phyloP scores from a whole-genome alignment of 2,113 vertebrate species.

The Erythrocercus mccallii region DNA sequence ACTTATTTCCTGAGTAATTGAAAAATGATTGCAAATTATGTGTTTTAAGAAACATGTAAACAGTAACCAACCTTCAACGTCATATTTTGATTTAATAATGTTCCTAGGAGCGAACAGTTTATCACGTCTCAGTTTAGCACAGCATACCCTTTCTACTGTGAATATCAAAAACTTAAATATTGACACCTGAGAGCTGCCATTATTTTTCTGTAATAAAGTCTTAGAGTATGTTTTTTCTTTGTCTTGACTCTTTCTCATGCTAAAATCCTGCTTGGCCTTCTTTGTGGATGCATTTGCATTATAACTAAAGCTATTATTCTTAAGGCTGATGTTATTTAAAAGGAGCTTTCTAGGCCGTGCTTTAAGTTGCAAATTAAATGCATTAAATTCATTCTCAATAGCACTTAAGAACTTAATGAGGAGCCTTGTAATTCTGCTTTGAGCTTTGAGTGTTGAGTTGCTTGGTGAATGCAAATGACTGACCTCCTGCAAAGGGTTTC shows the following conservation, averaged over 20 bases:
- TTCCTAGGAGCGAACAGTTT: not conserved
- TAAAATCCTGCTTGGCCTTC: not conserved
- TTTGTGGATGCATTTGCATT: not conserved
- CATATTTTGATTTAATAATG: not conserved
- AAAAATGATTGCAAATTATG: not conserved
- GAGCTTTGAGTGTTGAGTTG: not conserved
- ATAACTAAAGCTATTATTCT: not conserved
- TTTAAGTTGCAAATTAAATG: conserved; percentile 36
- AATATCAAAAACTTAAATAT: not conserved
- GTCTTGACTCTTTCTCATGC: not conserved
- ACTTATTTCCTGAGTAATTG: not conserved
- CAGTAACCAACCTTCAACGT: not conserved
- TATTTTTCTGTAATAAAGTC: not conserved
- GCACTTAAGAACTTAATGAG: not conserved
- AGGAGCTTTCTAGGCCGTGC: not conserved
- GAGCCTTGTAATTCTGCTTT: not conserved
- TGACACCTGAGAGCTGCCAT: not conserved
- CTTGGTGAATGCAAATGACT: not conserved
- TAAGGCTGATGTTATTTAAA: not conserved
- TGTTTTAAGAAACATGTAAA: not conserved
- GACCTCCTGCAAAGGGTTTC: not conserved
- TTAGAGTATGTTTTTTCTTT: not conserved
- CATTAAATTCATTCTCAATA: conserved; percentile 1
- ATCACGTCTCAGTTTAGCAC: not conserved
- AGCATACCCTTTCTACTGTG: not conserved